These are phyloP conservation scores for Acropora tenuis DNA, from an alignment of 64 coral and sea anemone genomes.

Conservation along the genomic window DNA sequence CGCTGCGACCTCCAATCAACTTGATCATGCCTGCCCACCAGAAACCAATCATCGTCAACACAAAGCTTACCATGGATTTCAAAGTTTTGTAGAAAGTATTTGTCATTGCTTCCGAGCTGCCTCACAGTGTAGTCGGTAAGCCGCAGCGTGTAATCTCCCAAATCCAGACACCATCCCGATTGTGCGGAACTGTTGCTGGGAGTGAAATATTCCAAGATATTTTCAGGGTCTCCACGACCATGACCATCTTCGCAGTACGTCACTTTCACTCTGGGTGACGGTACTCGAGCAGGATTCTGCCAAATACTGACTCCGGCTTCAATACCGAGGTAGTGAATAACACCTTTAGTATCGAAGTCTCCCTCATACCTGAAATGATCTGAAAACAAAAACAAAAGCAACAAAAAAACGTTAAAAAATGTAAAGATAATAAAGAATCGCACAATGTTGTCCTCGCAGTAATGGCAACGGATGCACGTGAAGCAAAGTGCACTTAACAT, in stretches of 20 bases:
- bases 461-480: background rate
- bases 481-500: constrained; percentile 1
- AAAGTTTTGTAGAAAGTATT: background rate
- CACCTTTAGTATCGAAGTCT: too few species aligned
- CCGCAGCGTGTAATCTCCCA: background rate
- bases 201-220: background rate
- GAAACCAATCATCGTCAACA: background rate
- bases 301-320: background rate
- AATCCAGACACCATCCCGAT: background rate
- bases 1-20: background rate
- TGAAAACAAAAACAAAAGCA: background rate
- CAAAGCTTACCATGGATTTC: background rate
- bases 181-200: background rate
- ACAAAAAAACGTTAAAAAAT: background rate
- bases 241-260: background rate
- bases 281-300: background rate
- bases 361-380: background rate
- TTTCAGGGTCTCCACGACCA: background rate
- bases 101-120: background rate
- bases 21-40: background rate
- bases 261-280: background rate
- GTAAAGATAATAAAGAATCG: background rate
- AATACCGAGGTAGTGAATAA: too few species aligned
- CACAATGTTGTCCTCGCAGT: background rate
- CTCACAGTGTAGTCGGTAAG: background rate